These are phyloP conservation scores for Polyodon spathula DNA, from an alignment of 2,113 vertebrate genomes.

Conservation along the genomic window DNA sequence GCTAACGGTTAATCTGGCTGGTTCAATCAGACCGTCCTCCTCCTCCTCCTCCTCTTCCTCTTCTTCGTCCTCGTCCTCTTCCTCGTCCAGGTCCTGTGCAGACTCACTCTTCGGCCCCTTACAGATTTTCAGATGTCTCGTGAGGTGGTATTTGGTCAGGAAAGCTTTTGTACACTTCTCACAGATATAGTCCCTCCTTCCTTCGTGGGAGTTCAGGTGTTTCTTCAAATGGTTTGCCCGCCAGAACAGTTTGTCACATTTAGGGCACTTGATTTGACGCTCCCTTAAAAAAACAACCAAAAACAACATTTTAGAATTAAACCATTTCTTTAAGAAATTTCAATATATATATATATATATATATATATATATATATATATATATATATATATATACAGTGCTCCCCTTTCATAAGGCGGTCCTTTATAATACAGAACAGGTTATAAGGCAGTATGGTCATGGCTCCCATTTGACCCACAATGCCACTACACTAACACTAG, in stretches of 20 bases:
- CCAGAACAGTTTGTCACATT: slow-evolving; percentile 90
- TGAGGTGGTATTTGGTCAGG: slow-evolving; percentile 95
- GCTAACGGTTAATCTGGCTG: slow-evolving; percentile 11
- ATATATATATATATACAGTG: no score
- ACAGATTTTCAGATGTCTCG: slow-evolving; percentile 93
- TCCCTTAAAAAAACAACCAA: slow-evolving; percentile 54
- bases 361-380: no score
- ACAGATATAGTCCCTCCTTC: slow-evolving; percentile 90
- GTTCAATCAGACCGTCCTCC: slow-evolving; percentile 30
- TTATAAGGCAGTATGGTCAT: no score
- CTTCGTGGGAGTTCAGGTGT: slow-evolving; percentile 94
- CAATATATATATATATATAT: no score
- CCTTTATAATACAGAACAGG: no score
- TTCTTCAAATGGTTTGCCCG: slow-evolving; percentile 94
- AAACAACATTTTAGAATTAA: not conserved
- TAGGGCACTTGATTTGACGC: slow-evolving; percentile 86
- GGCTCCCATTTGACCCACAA: no score
- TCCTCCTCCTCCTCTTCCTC: slow-evolving; percentile 55
- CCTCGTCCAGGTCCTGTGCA: slow-evolving; percentile 64
- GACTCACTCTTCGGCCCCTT: slow-evolving; percentile 74
- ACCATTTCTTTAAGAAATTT: not conserved
- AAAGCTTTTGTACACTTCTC: slow-evolving; percentile 96
- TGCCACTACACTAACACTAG: no score
- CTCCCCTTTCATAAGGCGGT: no score
- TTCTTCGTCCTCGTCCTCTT: slow-evolving; percentile 66